These are phyloP conservation scores for Aphelinus certus DNA, from an alignment of 1,140 invertebrate genomes.

Conservation along the genomic window DNA sequence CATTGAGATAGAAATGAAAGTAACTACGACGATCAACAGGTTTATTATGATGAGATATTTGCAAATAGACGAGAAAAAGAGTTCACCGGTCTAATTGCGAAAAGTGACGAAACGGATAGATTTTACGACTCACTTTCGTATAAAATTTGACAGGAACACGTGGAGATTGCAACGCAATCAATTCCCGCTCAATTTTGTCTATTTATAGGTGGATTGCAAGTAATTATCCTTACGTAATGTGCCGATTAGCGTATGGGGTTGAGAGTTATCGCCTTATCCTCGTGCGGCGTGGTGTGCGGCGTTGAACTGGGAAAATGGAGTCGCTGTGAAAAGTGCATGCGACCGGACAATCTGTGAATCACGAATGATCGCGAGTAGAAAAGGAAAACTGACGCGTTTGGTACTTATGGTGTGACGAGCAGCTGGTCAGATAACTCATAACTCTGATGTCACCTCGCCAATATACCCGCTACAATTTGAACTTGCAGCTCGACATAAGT, in stretches of 20 bases:
- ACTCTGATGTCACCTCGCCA: no score
- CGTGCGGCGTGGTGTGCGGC: neutral
- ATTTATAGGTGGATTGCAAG: neutral
- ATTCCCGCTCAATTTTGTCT: neutral
- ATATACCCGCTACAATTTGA: no score
- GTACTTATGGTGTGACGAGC: no score
- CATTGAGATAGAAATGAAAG: neutral
- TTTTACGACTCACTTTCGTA: neutral
- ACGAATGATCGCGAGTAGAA: neutral
- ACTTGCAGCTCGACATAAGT: no score
- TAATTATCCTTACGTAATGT: constrained; percentile 37
- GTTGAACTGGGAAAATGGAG: neutral
- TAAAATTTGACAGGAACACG: neutral
- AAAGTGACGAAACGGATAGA: neutral
- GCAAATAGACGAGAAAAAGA: neutral
- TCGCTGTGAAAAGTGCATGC: no score
- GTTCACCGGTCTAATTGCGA: constrained; percentile 14
- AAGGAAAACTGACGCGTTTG: no score
- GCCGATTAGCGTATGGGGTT: constrained; percentile 17
- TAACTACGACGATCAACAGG: neutral
- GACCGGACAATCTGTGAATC: no score
- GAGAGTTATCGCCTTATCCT: constrained; percentile 15
- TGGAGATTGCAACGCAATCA: neutral
- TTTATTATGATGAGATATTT: neutral
- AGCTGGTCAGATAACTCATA: no score